phyloP scores from a whole-genome alignment of 2,113 vertebrate species.

The Panthera leo region DNA sequence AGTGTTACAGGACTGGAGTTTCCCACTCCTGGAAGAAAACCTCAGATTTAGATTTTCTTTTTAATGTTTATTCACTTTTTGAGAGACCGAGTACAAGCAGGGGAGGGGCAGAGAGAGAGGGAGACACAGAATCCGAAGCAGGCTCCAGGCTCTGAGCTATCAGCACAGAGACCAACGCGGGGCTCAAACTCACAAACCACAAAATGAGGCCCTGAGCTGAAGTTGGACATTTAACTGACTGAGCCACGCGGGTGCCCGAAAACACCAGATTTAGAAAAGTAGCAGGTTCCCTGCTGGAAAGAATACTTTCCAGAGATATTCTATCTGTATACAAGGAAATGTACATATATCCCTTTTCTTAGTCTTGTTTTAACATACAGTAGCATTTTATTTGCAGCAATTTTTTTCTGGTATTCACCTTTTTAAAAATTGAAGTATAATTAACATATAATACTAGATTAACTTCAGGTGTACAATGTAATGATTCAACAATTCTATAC shows the following conservation, averaged over 20 bases:
- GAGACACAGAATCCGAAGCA: too few relatives aligned
- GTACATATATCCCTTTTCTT: background rate
- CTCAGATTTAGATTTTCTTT: too few relatives aligned
- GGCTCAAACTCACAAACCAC: too few relatives aligned
- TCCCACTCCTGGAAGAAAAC: background rate
- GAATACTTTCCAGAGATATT: background rate
- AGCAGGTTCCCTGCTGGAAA: background rate
- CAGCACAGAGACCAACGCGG: too few relatives aligned
- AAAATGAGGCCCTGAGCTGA: too few relatives aligned
- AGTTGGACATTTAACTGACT: too few relatives aligned
- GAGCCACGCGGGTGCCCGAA: background rate
- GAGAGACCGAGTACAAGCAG: too few relatives aligned
- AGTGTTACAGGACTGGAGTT: background rate
- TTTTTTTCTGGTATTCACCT: background rate
- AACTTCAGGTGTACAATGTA: background rate
- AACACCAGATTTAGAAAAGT: background rate
- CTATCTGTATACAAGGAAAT: background rate
- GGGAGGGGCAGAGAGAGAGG: too few relatives aligned
- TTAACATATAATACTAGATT: background rate
- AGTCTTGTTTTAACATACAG: background rate
- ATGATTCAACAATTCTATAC: background rate
- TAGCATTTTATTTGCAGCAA: background rate
- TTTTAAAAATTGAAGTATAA: background rate
- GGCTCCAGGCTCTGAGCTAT: too few relatives aligned
- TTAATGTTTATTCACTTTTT: too few relatives aligned